Evolutionary conservation across 2,113 vertebrate genomes (phyloP), one percentile per base, ranked within the genome.

Genomic region (Lonchura striata): DNA sequence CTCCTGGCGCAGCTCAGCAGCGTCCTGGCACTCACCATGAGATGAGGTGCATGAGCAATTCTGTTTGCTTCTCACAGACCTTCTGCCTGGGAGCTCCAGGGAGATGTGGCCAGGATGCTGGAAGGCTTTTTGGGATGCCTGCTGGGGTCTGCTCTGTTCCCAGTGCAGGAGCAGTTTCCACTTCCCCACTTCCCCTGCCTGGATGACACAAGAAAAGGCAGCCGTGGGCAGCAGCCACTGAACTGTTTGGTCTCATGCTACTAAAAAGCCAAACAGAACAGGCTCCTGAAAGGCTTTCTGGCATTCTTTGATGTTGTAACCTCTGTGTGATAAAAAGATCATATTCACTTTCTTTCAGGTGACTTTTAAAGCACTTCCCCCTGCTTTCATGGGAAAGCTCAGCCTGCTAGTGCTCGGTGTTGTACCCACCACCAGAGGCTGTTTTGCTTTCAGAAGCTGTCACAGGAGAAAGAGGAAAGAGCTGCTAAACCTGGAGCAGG

Each of bases 321-420:
- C 79, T 96, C 64, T 31, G 10, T 63, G 68, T 49, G 79, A 90
- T 88, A 81, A 90, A 94, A 95, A 75, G 90, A 96, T 90, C 61
- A 28, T 10, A 33, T 44, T 82, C 20, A 0, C 71, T 92, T 71
- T 68, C 64, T 88, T 93, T 74, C 82, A 14, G 76, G 53, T 75
- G 37, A 78, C 88, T 95, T 85, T 53, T 95, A 80, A 92, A 96
- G 66, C 64, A n/a, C 56, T 93, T 88, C 46, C 52, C 90, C 8
- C 0, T 27, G 72, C 92, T 93, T 92, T 88, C 65, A 54, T 24
- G 33, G 3, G 3, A 49, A 20, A 71, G 64, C 86, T 78, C 53
- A 49, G 79, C 39, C 56, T 2, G 2, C 82, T 49, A 1, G 35
- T 53, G 28, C 74, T 31, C 65, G 23, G 24, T 69, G 78, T 79